Base-by-base conservation (phyloP, 2,113 vertebrate genomes). In the Neolamprologus caudopunctatus region DNA sequence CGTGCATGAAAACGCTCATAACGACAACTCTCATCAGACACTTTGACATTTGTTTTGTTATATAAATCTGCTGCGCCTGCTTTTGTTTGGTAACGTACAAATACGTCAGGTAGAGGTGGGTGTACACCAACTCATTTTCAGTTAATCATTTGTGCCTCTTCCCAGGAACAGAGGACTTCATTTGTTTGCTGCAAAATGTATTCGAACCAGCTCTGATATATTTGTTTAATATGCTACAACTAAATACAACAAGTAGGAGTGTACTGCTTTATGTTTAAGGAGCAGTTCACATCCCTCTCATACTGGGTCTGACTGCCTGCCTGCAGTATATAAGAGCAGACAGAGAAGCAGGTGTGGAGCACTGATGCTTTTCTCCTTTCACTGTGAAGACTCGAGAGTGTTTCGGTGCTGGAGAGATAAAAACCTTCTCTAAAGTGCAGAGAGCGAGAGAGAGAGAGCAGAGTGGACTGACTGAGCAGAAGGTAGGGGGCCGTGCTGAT, bases 361-460 rank as follows among this genome's bases (percentile, higher is more conserved):
- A 87, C 89, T 87, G 87, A 89, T 84, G 89, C 61, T 57, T 91
- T 91, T 89, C 87, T 91, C 58, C 85, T 88, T 92, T 92, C 37
- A 84, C 79, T 21, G 88, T 12, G 82, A 86, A 91, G 88, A 93
- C 90, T 85, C 68, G 84, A 53, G 82, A 91, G 91, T 87, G 86
- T 92, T 85, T 88, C 24, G 78, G 90, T 45, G 24, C 63, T 13
- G 80, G 42, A 83, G 85, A 88, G 93, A 95, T 95, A 93, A 95
- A 66, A 88, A 51, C 89, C 40, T 80, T 90, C 88, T 90, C 83
- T 63, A 83, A 84, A 85, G 83, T 82, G 66, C 63, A 80, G 55
- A 80, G 71, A 51, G 73, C 54, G 81, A 81, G 66, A 61, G 86
- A 71, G 82, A 63, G 86, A 61, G 84, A 83, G 81, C 24, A 86